phyloP scores from a whole-genome alignment of 2,888 invertebrate species.

The Cybosia mesomella region DNA sequence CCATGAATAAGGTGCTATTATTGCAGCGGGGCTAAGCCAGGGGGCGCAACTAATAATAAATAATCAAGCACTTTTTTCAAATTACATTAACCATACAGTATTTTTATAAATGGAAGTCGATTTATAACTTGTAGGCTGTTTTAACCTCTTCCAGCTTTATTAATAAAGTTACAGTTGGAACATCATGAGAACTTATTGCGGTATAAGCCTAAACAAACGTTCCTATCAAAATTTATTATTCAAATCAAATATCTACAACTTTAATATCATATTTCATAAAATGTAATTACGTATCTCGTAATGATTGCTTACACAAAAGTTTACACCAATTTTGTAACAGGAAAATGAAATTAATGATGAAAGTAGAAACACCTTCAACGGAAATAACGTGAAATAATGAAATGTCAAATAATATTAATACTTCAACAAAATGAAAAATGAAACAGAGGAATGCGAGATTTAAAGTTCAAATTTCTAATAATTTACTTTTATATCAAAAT shows the following conservation, averaged over 20 bases:
- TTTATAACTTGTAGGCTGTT: not conserved
- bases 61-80: not conserved
- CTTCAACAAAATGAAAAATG: not conserved
- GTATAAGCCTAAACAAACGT: not conserved
- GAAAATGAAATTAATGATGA: constrained; percentile 9
- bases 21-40: too few relatives aligned
- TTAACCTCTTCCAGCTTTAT: not conserved
- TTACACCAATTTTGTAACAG: not conserved
- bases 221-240: constrained; percentile 1
- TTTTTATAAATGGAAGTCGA: not conserved
- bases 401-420: constrained; percentile 1
- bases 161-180: constrained; percentile 6
- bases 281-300: not conserved
- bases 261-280: constrained; percentile 2
- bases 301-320: constrained; percentile 7
- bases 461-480: not conserved
- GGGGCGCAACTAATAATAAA: too few relatives aligned
- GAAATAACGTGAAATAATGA: not conserved
- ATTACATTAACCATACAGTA: too few relatives aligned
- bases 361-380: constrained; percentile 1
- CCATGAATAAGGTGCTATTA: too few relatives aligned
- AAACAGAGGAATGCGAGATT: not conserved
- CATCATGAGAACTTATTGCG: not conserved
- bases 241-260: not conserved
- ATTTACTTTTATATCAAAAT: not conserved